Conservation (phyloP, 1,140 invertebrate genomes). For the Anastatus disparis region DNA sequence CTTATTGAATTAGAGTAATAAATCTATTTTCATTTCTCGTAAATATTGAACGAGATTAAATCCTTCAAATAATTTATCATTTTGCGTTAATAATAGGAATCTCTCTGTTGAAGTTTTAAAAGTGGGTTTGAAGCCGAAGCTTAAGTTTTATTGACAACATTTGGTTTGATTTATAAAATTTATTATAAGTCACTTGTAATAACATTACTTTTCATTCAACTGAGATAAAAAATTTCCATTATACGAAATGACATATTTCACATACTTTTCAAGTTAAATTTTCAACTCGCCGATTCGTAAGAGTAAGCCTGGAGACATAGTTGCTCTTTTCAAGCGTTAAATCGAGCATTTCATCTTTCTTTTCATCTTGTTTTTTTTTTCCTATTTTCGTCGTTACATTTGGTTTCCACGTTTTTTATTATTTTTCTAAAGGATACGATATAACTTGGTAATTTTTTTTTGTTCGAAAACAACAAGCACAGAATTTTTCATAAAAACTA, state of each 20-base stretch:
- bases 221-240: neutral
- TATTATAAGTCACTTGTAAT: too few species aligned
- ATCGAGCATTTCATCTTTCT: conserved; percentile 7
- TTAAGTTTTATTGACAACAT: too few species aligned
- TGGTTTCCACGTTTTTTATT: conserved; percentile 1
- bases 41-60: too few species aligned
- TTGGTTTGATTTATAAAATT: too few species aligned
- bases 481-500: conserved; percentile 40
- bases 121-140: too few species aligned
- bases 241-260: too few species aligned
- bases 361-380: neutral
- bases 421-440: conserved; percentile 6
- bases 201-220: too few species aligned
- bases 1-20: too few species aligned
- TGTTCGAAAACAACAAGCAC: neutral
- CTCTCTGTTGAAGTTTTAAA: too few species aligned
- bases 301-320: neutral
- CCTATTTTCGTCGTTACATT: conserved; percentile 11
- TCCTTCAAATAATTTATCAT: too few species aligned
- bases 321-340: conserved; percentile 20
- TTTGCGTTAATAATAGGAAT: too few species aligned
- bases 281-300: neutral
- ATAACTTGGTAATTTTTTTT: conserved; percentile 21
- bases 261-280: neutral
- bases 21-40: too few species aligned